These are phyloP conservation scores for Trematocara zebra DNA, from an alignment of 2,113 vertebrate genomes.

Conservation along the genomic window DNA sequence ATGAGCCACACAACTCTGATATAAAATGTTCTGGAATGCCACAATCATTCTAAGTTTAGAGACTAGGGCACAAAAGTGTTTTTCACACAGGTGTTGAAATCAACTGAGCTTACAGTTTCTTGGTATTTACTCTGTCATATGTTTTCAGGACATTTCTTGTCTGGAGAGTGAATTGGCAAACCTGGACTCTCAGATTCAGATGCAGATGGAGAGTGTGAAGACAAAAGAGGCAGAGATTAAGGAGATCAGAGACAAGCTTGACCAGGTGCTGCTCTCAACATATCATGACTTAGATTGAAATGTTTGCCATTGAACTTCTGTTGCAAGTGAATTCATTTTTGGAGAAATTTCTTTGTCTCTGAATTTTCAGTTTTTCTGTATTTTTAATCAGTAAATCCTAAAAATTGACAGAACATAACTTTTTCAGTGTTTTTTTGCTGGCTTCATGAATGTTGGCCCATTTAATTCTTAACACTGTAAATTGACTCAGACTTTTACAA, in stretches of 20 bases:
- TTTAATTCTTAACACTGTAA: not conserved
- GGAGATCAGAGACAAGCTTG: constrained; percentile 70
- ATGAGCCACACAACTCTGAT: not conserved
- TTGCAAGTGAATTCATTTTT: not conserved
- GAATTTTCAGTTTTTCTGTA: not conserved
- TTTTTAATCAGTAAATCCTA: not conserved
- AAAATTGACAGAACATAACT: not conserved
- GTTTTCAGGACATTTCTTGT: constrained; percentile 84
- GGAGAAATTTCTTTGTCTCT: not conserved
- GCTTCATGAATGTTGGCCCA: not conserved
- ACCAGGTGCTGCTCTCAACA: constrained; percentile 71
- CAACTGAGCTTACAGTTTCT: not conserved
- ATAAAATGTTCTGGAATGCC: not conserved
- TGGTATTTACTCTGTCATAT: not conserved
- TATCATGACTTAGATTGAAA: not conserved
- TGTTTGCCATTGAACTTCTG: not conserved
- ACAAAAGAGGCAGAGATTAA: constrained; percentile 68
- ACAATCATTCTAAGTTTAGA: not conserved
- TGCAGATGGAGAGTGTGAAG: constrained; percentile 73
- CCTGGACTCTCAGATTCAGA: constrained; percentile 72
- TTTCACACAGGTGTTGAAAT: not conserved
- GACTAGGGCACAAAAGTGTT: not conserved
- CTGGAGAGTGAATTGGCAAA: constrained; percentile 84
- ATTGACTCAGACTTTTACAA: not conserved
- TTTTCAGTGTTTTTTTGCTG: not conserved